phyloP scores from a whole-genome alignment of 2,888 invertebrate species.

The Venustoraphidia nigricollis region DNA sequence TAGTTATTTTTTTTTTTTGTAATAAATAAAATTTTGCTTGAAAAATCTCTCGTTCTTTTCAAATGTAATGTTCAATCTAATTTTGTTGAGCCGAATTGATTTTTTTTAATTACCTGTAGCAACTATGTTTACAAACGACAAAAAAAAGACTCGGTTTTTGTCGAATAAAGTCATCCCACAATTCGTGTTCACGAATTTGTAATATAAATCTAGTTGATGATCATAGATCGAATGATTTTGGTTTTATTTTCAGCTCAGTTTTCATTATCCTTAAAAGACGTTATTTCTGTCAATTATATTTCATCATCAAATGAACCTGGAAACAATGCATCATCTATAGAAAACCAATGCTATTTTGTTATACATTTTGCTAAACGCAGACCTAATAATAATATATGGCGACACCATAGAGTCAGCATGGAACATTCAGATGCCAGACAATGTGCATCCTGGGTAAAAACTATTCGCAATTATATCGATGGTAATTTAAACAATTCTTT shows the following conservation, averaged over 20 bases:
- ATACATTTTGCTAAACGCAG: slow-evolving; percentile 44
- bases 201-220: not conserved
- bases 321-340: slow-evolving; percentile 16
- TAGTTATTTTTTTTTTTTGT: too few species aligned
- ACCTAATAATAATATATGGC: slow-evolving; percentile 37
- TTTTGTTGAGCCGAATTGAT: too few species aligned
- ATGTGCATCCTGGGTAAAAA: slow-evolving; percentile 45
- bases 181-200: not conserved
- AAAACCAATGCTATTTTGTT: slow-evolving; percentile 33
- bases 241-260: slow-evolving; percentile 30
- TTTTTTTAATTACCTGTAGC: too few species aligned
- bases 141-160: not conserved
- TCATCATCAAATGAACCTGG: slow-evolving; percentile 25
- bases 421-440: slow-evolving; percentile 42
- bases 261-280: slow-evolving; percentile 37
- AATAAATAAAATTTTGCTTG: too few species aligned
- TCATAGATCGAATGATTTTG: not conserved
- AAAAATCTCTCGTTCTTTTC: too few species aligned
- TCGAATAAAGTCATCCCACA: not conserved
- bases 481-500: slow-evolving; percentile 23
- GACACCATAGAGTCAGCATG: slow-evolving; percentile 36
- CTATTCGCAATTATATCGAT: slow-evolving; percentile 34
- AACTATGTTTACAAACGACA: not conserved
- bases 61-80: too few species aligned
- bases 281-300: slow-evolving; percentile 34